A percentile compares a stretch with the other conserved stretches of the same genome.
Conservation (phyloP, 1,140 invertebrate genomes). For the Octopus bimaculoides region DNA sequence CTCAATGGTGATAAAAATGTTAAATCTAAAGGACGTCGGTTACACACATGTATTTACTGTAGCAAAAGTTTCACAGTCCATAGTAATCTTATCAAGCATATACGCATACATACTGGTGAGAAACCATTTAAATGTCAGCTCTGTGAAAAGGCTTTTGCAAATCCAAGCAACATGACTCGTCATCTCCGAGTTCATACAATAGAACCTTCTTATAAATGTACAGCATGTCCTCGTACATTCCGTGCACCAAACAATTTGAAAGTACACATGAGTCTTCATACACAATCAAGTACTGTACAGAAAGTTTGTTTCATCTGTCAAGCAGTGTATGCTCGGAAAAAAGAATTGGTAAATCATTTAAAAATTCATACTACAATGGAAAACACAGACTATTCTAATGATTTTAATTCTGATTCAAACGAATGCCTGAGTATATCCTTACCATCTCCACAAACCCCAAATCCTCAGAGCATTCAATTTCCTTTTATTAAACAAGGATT, state of each 20-base stretch:
- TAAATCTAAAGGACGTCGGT: not conserved
- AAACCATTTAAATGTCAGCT: not conserved
- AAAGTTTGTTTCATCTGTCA: no score
- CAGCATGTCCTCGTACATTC: not conserved
- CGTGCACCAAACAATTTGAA: not conserved
- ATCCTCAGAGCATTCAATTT: no score
- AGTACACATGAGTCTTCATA: not conserved
- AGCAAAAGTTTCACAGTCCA: not conserved
- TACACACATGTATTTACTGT: not conserved
- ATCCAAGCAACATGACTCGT: constrained; percentile 6
- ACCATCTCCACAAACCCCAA: no score
- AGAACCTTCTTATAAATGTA: constrained; percentile 21
- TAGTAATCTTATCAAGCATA: constrained; percentile 1
- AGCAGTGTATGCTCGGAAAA: no score
- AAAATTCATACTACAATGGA: no score
- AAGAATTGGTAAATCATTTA: no score
- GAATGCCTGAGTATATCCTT: no score
- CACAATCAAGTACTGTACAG: no score
- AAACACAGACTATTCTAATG: no score
- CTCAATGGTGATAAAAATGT: no score
- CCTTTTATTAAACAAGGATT: no score
- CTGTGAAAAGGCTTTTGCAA: not conserved
- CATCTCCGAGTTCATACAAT: constrained; percentile 24
- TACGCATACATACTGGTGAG: not conserved
- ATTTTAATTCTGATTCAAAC: no score